Conservation (phyloP, 2,113 vertebrate genomes). For the Equus quagga region DNA sequence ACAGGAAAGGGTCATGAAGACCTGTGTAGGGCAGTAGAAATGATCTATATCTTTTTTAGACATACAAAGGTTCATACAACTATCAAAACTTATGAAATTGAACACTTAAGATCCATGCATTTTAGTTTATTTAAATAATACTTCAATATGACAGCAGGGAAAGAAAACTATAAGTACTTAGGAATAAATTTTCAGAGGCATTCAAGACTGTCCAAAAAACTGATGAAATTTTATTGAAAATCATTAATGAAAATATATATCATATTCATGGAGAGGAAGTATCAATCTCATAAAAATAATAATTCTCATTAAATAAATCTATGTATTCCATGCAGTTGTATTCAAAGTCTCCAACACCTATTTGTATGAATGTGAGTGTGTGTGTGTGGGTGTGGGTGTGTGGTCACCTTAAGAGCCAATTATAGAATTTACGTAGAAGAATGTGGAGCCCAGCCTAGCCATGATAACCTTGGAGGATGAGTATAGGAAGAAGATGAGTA, state of each 20-base stretch:
- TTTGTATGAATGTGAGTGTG: neutral
- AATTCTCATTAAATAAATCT: neutral
- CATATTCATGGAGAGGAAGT: neutral
- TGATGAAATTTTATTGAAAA: neutral
- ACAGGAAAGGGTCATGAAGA: neutral
- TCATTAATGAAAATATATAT: neutral
- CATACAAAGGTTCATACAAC: neutral
- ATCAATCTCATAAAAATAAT: neutral
- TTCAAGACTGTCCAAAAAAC: neutral
- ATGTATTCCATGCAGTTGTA: neutral
- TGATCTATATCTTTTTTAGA: neutral
- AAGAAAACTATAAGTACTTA: neutral
- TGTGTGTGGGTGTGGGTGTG: neutral
- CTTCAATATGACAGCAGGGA: neutral
- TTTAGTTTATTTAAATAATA: conserved; percentile 4
- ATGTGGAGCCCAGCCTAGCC: neutral
- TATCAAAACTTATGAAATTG: neutral
- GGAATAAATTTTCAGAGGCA: neutral
- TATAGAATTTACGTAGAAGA: neutral
- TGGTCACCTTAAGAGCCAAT: neutral
- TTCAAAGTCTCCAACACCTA: neutral
- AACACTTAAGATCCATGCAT: neutral
- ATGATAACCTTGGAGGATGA: neutral
- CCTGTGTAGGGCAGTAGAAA: neutral
- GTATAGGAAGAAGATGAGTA: neutral